Base-by-base conservation (phyloP, 1,140 invertebrate species). In the Scaptodrosophila lebanonensis region DNA sequence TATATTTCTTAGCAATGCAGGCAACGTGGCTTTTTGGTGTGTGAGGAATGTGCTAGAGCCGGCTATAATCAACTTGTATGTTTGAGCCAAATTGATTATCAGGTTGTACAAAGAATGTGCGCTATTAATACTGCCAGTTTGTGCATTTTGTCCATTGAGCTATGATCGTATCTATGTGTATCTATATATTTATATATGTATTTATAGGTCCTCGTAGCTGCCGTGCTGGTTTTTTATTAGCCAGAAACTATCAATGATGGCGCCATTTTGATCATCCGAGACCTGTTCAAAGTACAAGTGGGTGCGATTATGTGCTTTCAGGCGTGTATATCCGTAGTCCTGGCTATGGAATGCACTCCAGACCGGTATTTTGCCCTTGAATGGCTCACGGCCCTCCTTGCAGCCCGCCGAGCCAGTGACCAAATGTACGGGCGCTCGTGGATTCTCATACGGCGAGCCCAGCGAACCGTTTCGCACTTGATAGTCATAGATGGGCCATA, bases 311-410 rank as follows among this genome's bases (percentile, higher is more conserved):
- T 91, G 88, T 0, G 93, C 93, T 60, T 89, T 91, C 86, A 99
- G 88, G 48, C 95, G 88, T 0, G 96, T 95, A 86, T 97, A 99
- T 2, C 98, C 97, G 89, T 99, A 99, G 88, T 99, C 97, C 17
- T 91, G 91, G 62, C 91, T 95, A 38, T 85, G 75, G 42, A 85
- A 85, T 39, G 73, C 79, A 42, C 75, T 84, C 86, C 86, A 87
- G 22, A 76, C 75, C 13, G 86, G 84, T 62, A 79, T 86, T 30
- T 84, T 66, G 33, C 65, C 63, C 44, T 71, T 52, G 51, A 90
- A 90, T 50, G 66, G 89, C 60, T 84, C 89, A 54, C 71, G 88
- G 59, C 90, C 90, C 84, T 93, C 92, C 62, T 92, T 91, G 62
- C 92, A 94, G 32, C 93, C 97, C 0, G 97, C 97, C 2, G 97